Conservation (phyloP, 2,888 invertebrate genomes). For the Petrophora chlorosata region DNA sequence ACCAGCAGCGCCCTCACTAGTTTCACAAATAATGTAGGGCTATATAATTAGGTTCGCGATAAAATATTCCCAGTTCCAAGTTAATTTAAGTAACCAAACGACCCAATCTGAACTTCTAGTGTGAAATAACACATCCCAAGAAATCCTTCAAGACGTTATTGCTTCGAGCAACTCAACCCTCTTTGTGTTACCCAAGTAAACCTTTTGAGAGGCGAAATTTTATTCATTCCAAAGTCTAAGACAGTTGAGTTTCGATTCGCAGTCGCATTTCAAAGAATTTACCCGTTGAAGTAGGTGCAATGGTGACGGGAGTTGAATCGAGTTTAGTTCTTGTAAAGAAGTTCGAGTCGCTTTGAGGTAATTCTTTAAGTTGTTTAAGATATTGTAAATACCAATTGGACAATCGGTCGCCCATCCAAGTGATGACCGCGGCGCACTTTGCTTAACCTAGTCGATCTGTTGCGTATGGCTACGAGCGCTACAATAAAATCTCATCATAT, state of each 20-base stretch:
- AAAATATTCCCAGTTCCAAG: too few species aligned
- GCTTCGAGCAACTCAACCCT: neutral
- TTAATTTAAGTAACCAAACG: neutral
- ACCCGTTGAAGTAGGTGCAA: too few species aligned
- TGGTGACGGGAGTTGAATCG: neutral
- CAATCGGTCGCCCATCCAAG: neutral
- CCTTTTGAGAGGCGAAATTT: constrained; percentile 14
- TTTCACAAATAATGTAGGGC: too few species aligned
- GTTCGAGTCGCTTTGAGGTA: neutral
- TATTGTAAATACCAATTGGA: neutral
- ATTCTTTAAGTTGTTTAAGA: neutral
- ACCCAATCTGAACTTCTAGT: neutral
- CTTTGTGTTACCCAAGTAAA: constrained; percentile 17
- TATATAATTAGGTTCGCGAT: too few species aligned
- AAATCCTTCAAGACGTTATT: constrained; percentile 1
- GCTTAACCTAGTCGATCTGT: too few species aligned
- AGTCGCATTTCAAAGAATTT: constrained; percentile 18
- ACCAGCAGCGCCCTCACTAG: too few species aligned
- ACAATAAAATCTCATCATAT: too few species aligned
- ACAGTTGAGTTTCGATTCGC: too few species aligned
- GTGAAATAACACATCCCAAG: neutral
- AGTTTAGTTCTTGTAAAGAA: constrained; percentile 14
- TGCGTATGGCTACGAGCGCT: too few species aligned
- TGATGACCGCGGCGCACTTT: neutral
- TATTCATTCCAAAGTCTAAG: constrained; percentile 10